Percentiles rank a stretch among this genome's conserved stretches.
These are phyloP conservation scores for Actias luna DNA, from an alignment of 2,888 invertebrate genomes.

Conservation along the genomic window DNA sequence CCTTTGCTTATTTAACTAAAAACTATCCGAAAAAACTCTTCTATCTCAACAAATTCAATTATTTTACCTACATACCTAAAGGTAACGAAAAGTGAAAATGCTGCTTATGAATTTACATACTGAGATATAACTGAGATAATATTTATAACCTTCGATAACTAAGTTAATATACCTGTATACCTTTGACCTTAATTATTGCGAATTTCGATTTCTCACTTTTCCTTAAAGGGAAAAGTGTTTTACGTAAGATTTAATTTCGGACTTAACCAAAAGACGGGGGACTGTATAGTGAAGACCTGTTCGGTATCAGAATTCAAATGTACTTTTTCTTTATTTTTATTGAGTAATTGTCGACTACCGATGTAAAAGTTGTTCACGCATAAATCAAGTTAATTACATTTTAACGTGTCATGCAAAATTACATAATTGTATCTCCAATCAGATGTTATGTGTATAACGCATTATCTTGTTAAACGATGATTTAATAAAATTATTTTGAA, in stretches of 20 bases:
- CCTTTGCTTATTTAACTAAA: too few species aligned
- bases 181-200: conserved; percentile 22
- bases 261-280: neutral
- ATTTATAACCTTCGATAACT: neutral
- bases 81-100: too few species aligned
- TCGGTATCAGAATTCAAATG: conserved; percentile 10
- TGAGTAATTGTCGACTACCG: conserved; percentile 13
- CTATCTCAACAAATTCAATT: too few species aligned
- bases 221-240: conserved; percentile 33
- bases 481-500: neutral
- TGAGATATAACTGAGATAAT: too few species aligned
- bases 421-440: neutral
- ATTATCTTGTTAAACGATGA: neutral
- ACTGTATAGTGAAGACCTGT: conserved; percentile 6
- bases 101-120: too few species aligned
- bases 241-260: conserved; percentile 35
- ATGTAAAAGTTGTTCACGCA: conserved; percentile 35
- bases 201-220: conserved; percentile 34
- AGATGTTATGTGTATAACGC: neutral
- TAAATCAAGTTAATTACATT: conserved; percentile 18
- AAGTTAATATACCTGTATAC: conserved; percentile 7
- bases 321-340: neutral
- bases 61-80: too few species aligned
- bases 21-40: too few species aligned
- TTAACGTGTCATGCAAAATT: conserved; percentile 13